Conservation (phyloP, 2,797 vertebrate species). For the Furcifer pardalis region DNA sequence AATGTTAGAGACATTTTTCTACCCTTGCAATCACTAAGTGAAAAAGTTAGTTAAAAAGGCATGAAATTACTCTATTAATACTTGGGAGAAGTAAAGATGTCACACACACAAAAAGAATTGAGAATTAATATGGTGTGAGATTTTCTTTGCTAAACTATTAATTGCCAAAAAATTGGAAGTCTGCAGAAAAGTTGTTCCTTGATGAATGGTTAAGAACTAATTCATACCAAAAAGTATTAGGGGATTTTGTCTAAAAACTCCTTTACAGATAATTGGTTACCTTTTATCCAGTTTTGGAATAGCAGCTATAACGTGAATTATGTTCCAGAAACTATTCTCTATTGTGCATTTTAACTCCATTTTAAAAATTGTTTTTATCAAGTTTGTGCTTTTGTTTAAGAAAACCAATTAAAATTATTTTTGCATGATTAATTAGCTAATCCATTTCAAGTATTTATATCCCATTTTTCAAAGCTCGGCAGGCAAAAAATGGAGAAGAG, state of each 20-base stretch:
- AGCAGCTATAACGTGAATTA: constrained; percentile 2
- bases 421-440: too few relatives aligned
- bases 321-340: neutral
- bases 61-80: constrained; percentile 40
- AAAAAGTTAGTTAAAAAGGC: constrained; percentile 35
- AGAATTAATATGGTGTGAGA: neutral
- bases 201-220: constrained; percentile 29
- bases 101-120: neutral
- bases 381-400: neutral
- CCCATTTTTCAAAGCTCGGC: too few relatives aligned
- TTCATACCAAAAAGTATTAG: constrained; percentile 15
- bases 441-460: too few relatives aligned
- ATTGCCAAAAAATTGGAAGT: constrained; percentile 10
- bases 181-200: constrained; percentile 15
- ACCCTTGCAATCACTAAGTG: constrained; percentile 28
- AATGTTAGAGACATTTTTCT: neutral
- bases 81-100: constrained; percentile 11
- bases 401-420: neutral
- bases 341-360: neutral
- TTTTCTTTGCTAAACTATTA: constrained; percentile 25
- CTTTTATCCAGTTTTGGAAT: constrained; percentile 22
- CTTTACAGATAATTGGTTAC: constrained; percentile 23
- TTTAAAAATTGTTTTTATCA: neutral
- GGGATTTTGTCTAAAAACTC: constrained; percentile 15
- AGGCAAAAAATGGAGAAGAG: too few relatives aligned